Evolutionary conservation across 2,797 vertebrate genomes (phyloP).

Genomic region (Spea hammondii): DNA sequence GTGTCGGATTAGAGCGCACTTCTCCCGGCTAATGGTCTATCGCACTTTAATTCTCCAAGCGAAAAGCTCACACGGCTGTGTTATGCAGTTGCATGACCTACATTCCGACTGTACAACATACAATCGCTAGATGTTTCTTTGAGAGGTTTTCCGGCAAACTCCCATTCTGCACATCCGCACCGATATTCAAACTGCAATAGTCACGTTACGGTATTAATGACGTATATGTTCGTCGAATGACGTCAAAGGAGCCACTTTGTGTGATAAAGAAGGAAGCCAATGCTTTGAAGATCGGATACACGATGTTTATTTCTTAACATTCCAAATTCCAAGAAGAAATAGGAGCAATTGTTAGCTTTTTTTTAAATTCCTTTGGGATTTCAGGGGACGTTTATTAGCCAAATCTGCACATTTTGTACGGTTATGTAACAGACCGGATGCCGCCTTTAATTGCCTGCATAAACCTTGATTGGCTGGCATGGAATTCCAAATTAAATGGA

Average conservation of each 20-base stretch:
- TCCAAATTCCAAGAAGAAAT: too few relatives aligned
- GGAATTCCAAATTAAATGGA: background rate
- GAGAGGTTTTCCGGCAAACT: background rate
- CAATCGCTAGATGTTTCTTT: background rate
- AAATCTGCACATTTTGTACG: background rate
- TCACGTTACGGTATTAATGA: background rate
- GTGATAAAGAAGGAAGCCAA: too few relatives aligned
- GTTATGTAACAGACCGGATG: constrained; percentile 13
- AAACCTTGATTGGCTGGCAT: background rate
- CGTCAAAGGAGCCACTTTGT: background rate
- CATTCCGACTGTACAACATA: constrained; percentile 20
- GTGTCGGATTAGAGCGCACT: background rate
- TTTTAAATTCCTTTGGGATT: background rate
- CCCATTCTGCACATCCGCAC: background rate
- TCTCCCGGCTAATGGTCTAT: background rate
- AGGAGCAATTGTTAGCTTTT: too few relatives aligned
- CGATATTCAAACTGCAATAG: background rate
- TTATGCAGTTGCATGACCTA: constrained; percentile 36
- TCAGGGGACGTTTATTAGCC: constrained; percentile 1
- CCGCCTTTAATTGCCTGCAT: background rate
- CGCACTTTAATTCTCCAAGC: background rate
- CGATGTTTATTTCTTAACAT: too few relatives aligned
- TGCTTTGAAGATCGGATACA: too few relatives aligned
- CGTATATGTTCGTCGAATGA: background rate
- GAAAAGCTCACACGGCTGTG: background rate